phyloP scores from a whole-genome alignment of 1,140 invertebrate species.

The Liolophura sinensis region DNA sequence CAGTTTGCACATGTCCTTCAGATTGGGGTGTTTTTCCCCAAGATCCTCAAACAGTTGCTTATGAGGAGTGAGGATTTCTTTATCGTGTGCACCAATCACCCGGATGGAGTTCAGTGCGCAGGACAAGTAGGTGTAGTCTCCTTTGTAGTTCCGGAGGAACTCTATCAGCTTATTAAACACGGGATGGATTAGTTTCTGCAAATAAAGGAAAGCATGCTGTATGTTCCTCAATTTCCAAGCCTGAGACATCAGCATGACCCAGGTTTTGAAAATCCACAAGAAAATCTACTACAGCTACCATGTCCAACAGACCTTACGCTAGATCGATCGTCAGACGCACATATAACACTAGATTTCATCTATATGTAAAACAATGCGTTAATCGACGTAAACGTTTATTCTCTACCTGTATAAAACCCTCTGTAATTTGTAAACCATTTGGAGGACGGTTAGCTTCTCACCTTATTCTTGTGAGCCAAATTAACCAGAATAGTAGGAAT shows the following conservation, averaged over 20 bases:
- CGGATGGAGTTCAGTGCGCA: constrained; percentile 10
- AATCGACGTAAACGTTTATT: too few relatives aligned
- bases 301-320: too few relatives aligned
- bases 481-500: neutral
- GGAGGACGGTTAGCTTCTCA: neutral
- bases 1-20: constrained; percentile 10
- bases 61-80: constrained; percentile 12
- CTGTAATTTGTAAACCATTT: neutral
- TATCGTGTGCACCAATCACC: constrained; percentile 15
- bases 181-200: neutral
- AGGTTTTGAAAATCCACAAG: too few relatives aligned
- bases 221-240: neutral
- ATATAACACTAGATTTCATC: too few relatives aligned
- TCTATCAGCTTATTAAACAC: neutral
- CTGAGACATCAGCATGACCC: neutral
- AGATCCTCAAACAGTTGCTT: constrained; percentile 10
- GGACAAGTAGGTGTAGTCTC: neutral
- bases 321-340: too few relatives aligned
- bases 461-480: neutral
- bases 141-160: neutral
- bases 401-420: too few relatives aligned
- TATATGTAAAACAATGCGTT: too few relatives aligned
- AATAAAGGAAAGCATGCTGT: neutral
- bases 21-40: neutral
- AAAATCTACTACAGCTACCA: too few relatives aligned